Conservation (phyloP, 2,888 invertebrate genomes). For the Polylopha cassiicola region DNA sequence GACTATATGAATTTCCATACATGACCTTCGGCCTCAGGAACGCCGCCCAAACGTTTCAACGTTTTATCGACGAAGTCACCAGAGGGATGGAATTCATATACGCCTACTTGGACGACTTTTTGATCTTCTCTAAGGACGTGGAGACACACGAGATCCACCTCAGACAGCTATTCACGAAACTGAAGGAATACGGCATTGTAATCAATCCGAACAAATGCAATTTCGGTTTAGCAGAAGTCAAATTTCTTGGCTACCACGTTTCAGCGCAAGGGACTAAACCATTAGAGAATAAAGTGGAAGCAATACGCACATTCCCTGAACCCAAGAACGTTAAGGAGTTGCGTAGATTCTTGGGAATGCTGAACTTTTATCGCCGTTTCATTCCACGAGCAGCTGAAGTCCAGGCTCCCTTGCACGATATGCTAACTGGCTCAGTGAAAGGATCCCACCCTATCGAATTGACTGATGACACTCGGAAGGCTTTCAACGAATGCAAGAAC, state of each 20-base stretch:
- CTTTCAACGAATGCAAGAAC: conserved; percentile 26
- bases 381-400: conserved; percentile 34
- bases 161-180: conserved; percentile 26
- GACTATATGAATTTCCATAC: conserved; percentile 34
- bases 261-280: conserved; percentile 33
- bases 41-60: conserved; percentile 47
- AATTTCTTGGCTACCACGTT: conserved; percentile 27
- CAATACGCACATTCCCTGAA: conserved; percentile 19
- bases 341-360: conserved; percentile 25
- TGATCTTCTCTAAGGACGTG: conserved; percentile 22
- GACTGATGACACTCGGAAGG: conserved; percentile 19
- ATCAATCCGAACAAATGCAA: conserved; percentile 30
- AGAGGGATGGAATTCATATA: conserved; percentile 17
- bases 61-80: conserved; percentile 44
- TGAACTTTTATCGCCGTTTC: conserved; percentile 30
- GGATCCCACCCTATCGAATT: conserved; percentile 26
- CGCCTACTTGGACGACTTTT: conserved; percentile 34
- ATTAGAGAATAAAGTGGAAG: conserved; percentile 31
- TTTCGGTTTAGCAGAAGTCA: conserved; percentile 25
- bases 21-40: conserved; percentile 48
- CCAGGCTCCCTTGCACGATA: conserved; percentile 37
- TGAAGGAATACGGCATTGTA: conserved; percentile 29
- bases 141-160: conserved; percentile 32
- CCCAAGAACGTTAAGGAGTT: conserved; percentile 22
- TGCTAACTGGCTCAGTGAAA: conserved; percentile 27